phyloP scores from a whole-genome alignment of 2,797 vertebrate genomes.

The Sebastes itinus region DNA sequence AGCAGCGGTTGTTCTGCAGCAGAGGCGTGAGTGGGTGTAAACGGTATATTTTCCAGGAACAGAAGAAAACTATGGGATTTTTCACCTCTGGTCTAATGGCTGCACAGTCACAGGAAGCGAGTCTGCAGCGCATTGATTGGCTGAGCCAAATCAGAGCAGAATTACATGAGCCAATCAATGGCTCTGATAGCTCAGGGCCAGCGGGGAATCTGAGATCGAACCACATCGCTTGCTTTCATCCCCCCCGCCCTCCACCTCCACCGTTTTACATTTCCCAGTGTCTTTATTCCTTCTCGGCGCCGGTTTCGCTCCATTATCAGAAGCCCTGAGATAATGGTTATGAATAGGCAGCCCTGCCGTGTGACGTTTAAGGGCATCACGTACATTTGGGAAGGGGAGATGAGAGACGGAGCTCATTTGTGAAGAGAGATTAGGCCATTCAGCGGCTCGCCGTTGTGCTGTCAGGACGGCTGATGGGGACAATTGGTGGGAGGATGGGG shows the following conservation, averaged over 20 bases:
- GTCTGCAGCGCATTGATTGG: slow-evolving; percentile 78
- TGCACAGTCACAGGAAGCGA: slow-evolving; percentile 73
- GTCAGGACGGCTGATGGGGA: slow-evolving; percentile 57
- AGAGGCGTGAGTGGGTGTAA: not conserved
- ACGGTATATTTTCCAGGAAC: slow-evolving; percentile 26
- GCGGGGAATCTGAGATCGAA: slow-evolving; percentile 68
- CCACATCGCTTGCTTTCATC: slow-evolving; percentile 41
- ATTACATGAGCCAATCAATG: slow-evolving; percentile 87
- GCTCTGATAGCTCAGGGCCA: slow-evolving; percentile 83
- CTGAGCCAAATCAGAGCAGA: slow-evolving; percentile 84
- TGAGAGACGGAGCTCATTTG: slow-evolving; percentile 63
- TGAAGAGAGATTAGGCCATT: slow-evolving; percentile 62
- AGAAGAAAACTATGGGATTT: slow-evolving; percentile 40
- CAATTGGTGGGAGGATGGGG: slow-evolving; percentile 62
- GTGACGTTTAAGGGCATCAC: slow-evolving; percentile 56
- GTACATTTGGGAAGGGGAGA: slow-evolving; percentile 44
- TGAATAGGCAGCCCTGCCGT: slow-evolving; percentile 38
- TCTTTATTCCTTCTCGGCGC: slow-evolving; percentile 20
- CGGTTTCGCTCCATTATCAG: slow-evolving; percentile 3
- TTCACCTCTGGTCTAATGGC: slow-evolving; percentile 62
- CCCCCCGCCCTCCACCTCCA: not conserved
- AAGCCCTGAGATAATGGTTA: slow-evolving; percentile 41
- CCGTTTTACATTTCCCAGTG: slow-evolving; percentile 37
- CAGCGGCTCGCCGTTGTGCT: slow-evolving; percentile 25
- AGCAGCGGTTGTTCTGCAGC: not conserved